Evolutionary conservation across 2,888 invertebrate genomes (phyloP).

Genomic region (Caenorhabditis japonica): DNA sequence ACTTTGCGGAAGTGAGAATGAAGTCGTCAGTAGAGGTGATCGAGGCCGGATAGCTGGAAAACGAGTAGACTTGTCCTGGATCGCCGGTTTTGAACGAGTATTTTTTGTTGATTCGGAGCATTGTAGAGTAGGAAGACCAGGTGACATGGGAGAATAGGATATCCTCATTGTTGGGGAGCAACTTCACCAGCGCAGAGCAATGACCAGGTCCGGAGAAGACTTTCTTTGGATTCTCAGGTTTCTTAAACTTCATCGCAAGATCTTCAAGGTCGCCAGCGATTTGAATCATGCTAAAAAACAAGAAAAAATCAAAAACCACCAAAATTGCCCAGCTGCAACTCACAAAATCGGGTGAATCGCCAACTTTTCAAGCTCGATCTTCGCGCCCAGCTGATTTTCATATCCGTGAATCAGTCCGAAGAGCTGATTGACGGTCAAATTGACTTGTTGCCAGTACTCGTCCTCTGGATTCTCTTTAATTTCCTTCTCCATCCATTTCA

Average conservation of each 20-base stretch:
- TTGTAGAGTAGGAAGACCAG: conserved; percentile 73
- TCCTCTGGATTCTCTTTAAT: conserved; percentile 69
- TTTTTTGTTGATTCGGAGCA: conserved; percentile 79
- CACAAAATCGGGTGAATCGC: conserved; percentile 71
- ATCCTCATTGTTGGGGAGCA: conserved; percentile 68
- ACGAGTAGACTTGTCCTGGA: conserved; percentile 73
- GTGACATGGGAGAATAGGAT: conserved; percentile 76
- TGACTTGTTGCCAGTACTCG: conserved; percentile 73
- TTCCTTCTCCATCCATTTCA: conserved; percentile 69
- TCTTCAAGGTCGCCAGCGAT: conserved; percentile 75
- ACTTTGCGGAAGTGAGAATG: conserved; percentile 67
- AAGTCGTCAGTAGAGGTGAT: conserved; percentile 75
- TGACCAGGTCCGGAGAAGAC: conserved; percentile 61
- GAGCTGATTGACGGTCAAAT: conserved; percentile 61
- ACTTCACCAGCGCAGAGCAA: conserved; percentile 73
- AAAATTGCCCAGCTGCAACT: no score
- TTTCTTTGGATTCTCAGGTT: conserved; percentile 68
- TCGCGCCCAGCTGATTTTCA: conserved; percentile 54
- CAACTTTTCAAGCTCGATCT: conserved; percentile 44
- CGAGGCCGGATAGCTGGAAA: conserved; percentile 77
- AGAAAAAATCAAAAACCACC: not conserved
- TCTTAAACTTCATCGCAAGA: conserved; percentile 74
- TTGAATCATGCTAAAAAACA: conserved; percentile 68
- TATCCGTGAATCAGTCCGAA: conserved; percentile 66
- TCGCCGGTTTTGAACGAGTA: conserved; percentile 73